Conservation (phyloP, 2,113 vertebrate species). For the Phasianus colchicus region DNA sequence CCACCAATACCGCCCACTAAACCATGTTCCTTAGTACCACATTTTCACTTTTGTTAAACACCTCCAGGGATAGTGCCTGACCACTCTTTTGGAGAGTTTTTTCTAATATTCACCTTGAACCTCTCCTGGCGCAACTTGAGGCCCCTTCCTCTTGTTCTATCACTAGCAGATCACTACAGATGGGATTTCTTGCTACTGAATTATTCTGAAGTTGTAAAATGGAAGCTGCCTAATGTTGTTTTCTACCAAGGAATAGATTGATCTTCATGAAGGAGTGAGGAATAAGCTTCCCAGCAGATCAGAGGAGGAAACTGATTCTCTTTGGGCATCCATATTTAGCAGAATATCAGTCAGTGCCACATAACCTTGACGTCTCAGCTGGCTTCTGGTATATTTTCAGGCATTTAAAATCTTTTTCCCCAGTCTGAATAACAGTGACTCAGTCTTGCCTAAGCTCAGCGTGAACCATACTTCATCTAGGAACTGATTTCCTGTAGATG, state of each 20-base stretch:
- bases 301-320: neutral
- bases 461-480: neutral
- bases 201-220: no score
- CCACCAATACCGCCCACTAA: no score
- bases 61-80: no score
- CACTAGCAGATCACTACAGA: no score
- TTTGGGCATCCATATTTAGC: neutral
- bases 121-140: no score
- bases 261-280: neutral
- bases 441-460: neutral
- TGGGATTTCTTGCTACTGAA: no score
- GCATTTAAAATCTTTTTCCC: neutral
- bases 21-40: no score
- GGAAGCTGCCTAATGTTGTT: neutral
- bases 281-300: neutral
- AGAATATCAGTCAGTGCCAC: neutral
- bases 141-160: no score
- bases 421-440: neutral
- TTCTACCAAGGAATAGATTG: neutral
- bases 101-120: no score
- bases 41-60: no score
- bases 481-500: neutral
- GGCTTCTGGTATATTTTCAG: neutral
- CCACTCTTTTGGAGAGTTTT: no score
- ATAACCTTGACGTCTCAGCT: neutral